phyloP scores from a whole-genome alignment of 2,888 invertebrate genomes.

The Sphecodes monilicornis region DNA sequence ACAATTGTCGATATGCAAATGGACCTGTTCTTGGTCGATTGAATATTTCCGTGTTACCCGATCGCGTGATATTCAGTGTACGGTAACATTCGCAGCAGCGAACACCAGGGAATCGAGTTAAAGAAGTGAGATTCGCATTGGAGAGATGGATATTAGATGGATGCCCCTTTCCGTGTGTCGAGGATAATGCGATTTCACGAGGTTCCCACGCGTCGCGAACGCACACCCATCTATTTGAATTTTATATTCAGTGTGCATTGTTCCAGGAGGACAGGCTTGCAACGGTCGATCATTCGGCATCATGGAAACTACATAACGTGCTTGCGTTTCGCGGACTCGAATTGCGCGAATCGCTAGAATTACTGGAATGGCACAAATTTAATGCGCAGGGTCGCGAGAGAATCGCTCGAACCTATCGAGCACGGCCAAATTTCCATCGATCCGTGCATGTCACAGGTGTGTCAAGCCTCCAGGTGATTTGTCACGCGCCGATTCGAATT shows the following conservation, averaged over 20 bases:
- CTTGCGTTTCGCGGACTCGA: conserved; percentile 47
- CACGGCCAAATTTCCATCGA: conserved; percentile 50
- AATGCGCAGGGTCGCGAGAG: conserved; percentile 35
- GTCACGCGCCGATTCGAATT: conserved; percentile 6
- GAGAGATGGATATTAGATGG: conserved; percentile 14
- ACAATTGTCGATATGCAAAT: not conserved
- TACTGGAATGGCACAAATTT: conserved; percentile 51
- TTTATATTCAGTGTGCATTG: conserved; percentile 68
- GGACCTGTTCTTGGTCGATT: not conserved
- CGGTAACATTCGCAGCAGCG: not conserved
- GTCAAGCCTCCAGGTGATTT: conserved; percentile 46
- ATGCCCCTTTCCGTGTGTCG: conserved; percentile 53
- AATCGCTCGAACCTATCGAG: conserved; percentile 40
- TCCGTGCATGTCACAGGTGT: conserved; percentile 25
- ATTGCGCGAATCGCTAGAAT: conserved; percentile 43
- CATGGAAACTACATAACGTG: conserved; percentile 39
- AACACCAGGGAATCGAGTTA: not conserved
- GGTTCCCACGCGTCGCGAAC: conserved; percentile 43
- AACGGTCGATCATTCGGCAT: conserved; percentile 26
- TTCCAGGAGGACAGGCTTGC: conserved; percentile 49
- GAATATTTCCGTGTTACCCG: not conserved
- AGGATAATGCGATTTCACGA: conserved; percentile 72
- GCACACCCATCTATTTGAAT: conserved; percentile 69
- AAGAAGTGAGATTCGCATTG: conserved; percentile 5
- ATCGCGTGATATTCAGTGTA: conserved; percentile 1